Evolutionary conservation across 2,888 invertebrate species (phyloP), one percentile per base, ranked within the genome.

Genomic region (Ormyrus thymus): DNA sequence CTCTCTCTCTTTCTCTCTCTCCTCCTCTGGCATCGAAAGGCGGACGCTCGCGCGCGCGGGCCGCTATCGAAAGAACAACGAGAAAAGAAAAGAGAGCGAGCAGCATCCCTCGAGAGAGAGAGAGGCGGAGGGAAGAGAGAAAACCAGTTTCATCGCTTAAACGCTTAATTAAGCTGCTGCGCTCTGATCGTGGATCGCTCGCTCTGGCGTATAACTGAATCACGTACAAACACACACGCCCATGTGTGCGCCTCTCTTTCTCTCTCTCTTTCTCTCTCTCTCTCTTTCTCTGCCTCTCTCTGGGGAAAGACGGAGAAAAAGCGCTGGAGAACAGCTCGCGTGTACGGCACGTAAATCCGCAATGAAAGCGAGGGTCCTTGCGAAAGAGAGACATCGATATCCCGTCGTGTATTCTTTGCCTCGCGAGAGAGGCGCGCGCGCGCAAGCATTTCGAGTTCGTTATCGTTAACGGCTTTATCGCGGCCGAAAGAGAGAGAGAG

Each of bases 61-160:
- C 45, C 66, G 50, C 29, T 59, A 61, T 68, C 59, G 11, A 15
- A 50, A 8, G 56, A 66, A 66, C 68, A 59, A 61, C 59, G 75
- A 43, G 56, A 45, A 58, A 59, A 50, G 7, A 59, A 64, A 64
- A 15, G 8, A 55, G 58, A 50, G 10, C 13, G 51, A 13, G 10
- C n/a, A 29, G 48, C 48, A 51, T 68, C 68, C 65, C 65, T 15
- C 13, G 55, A 51, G 59, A 59, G 69, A 69, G 48, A 66, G 59
- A 59, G 66, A 50, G 59, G 59, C 51, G 11, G 65, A 46, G 48
- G 65, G 53, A 74, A 76, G 65, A 51, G 76, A 64, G 80, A 82
- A 82, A 89, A 89, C 89, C 89, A 90, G 89, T 89, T 89, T 87
- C 85, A 87, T 88, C 87, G 88, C 84, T 89, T 89, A 89, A 90